Evolutionary conservation across 2,888 invertebrate species (phyloP), one percentile per base, ranked within the genome.

Genomic region (Synergus laeviventris): DNA sequence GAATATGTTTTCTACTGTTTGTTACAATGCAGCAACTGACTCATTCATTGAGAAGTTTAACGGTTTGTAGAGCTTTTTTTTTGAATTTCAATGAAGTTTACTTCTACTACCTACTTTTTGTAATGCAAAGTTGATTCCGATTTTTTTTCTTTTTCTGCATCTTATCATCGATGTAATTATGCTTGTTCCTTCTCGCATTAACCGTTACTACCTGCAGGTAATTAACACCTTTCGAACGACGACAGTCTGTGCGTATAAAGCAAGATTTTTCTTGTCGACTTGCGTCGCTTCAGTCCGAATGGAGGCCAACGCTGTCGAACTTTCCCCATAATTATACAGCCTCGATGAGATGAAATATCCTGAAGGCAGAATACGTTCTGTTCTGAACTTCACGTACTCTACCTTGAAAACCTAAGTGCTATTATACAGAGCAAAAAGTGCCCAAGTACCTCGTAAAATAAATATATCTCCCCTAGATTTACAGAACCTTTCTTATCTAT

Each of bases 251-350:
- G 7, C 42, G 24, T 66, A 45, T 45, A 45, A 66, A 24, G 45
- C 24, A 66, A 66, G 24, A 45, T 66, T 66, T 45, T 66, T 66
- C 45, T 66, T 66, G 42, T 64, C 42, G 45, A 31, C 49, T 31
- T 70, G n/a, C 31, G 70, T 45, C 49, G 24, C 31, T 31, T 70
- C 70, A 49, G 1, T 24, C n/a, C 9, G 49, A 70, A 49, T 70
- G 70, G 45, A 70, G 45, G 70, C 38, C 70, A 49, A 18, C 11
- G 18, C 73, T 49, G 24, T 49, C 61, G 31, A 78, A 78, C 82
- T 82, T 80, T 82, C 82, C 77, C 77, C 76, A 74, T 82, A 82
- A 82, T 82, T 81, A 82, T 62, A 77, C 75, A 78, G 77, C 62
- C 59, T 7, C 24, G 73, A 75, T 74, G 73, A 78, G 70, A 78